Conservation (phyloP, 2,888 invertebrate genomes). For the Agrilus mali region DNA sequence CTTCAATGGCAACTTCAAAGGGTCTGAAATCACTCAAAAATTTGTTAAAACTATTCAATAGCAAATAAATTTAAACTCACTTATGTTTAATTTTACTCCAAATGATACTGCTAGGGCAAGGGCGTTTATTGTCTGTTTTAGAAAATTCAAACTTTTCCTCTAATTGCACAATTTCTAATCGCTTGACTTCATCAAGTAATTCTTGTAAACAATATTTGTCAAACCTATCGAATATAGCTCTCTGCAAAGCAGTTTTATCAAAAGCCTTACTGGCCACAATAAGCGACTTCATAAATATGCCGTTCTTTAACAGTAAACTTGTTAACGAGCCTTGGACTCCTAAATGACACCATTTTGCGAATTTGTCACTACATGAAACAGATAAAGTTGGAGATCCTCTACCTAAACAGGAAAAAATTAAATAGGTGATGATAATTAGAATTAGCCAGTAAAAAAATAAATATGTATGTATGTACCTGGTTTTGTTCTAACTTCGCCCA, state of each 20-base stretch:
- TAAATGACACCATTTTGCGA: conserved; percentile 76
- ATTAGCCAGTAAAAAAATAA: not conserved
- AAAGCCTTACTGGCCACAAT: conserved; percentile 60
- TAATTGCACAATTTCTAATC: conserved; percentile 27
- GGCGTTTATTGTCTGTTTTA: conserved; percentile 31
- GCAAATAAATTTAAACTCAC: conserved; percentile 24
- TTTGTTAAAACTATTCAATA: conserved; percentile 5
- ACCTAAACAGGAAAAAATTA: conserved; percentile 28
- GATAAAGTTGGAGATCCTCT: conserved; percentile 80
- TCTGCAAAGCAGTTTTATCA: conserved; percentile 35
- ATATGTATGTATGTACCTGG: conserved; percentile 52
- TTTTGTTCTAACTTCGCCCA: conserved; percentile 69
- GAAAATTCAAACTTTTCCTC: conserved; percentile 31
- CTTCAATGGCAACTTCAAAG: conserved; percentile 62
- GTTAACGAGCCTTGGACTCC: conserved; percentile 79
- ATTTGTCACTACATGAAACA: conserved; percentile 89
- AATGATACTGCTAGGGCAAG: conserved; percentile 47
- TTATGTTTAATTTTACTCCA: conserved; percentile 41
- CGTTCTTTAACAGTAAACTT: conserved; percentile 47
- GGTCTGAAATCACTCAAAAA: conserved; percentile 36
- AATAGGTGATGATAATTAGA: not conserved
- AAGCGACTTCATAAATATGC: conserved; percentile 57
- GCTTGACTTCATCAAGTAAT: not conserved
- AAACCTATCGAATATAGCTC: conserved; percentile 38
- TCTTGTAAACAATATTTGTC: conserved; percentile 5